Conservation (phyloP, 2,888 invertebrate species). For the Drosophila lacicola region DNA sequence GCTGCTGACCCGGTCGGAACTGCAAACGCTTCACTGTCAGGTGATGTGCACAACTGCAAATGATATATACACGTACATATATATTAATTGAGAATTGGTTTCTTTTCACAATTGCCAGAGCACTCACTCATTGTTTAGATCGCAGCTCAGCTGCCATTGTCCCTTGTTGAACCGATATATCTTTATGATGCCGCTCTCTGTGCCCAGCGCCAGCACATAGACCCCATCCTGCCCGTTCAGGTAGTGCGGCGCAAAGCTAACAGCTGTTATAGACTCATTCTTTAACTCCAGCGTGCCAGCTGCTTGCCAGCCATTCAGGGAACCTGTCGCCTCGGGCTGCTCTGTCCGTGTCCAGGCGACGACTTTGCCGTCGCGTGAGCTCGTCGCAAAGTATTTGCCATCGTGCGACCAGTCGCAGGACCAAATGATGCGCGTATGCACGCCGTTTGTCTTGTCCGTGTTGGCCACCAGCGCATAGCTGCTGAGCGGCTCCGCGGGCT, state of each 20-base stretch:
- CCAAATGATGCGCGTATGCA: constrained; percentile 97
- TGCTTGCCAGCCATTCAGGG: constrained; percentile 86
- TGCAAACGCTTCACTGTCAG: constrained; percentile 89
- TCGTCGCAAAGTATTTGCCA: constrained; percentile 92
- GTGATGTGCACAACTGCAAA: constrained; percentile 90
- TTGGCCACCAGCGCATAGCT: constrained; percentile 86
- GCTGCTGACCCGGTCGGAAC: constrained; percentile 87
- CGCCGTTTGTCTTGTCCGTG: constrained; percentile 89
- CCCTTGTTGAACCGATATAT: constrained; percentile 86
- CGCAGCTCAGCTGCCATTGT: constrained; percentile 86
- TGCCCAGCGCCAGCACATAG: constrained; percentile 89
- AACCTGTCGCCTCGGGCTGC: constrained; percentile 67
- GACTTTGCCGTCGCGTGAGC: constrained; percentile 95
- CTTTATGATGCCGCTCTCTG: constrained; percentile 89
- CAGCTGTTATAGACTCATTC: constrained; percentile 91
- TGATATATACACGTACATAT: constrained; percentile 14
- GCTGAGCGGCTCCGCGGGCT: constrained; percentile 67
- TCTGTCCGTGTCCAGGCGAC: constrained; percentile 72
- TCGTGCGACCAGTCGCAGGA: constrained; percentile 96
- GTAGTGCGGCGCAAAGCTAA: constrained; percentile 87
- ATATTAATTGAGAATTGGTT: not conserved
- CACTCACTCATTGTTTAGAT: constrained; percentile 87
- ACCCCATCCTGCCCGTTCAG: constrained; percentile 45
- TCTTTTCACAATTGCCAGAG: too few species aligned
- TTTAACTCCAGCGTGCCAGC: constrained; percentile 86